Base-by-base conservation (phyloP, 2,888 invertebrate genomes). In the Apocheima hispidaria region DNA sequence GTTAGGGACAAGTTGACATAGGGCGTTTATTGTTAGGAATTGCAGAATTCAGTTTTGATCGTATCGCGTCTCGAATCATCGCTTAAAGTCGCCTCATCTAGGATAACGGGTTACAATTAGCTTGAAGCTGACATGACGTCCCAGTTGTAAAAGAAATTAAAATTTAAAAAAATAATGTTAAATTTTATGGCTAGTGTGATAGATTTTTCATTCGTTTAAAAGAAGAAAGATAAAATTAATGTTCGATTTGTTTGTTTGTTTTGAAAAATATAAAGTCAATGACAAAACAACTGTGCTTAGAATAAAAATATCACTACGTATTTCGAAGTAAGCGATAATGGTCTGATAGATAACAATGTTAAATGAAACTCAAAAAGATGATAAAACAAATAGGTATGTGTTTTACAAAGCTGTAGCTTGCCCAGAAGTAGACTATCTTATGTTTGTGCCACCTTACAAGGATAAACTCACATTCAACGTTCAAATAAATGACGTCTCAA, bases 401-500 rank as follows among this genome's bases (percentile, higher is more conserved):
- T 63, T 50, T 63, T 65, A 65, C 70, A 68, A 75, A 66, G 80
- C 90, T 90, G 90, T 91, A 84, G 81, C 71, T 84, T 91, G 92
- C 91, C 90, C 91, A 88, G 88, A 92, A 82, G 91, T 92, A 82
- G 78, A 82, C 74, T 83, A 89, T 92, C 92, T 91, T 90, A 90
- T 92, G 92, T 92, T 92, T 92, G 88, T 85, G 91, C 92, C 91
- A 87, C 85, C 85, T 68, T 72, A 52, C 41, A 21, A 28, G 46
- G 55, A 52, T 36, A 12, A 56, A 41, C 35, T 41, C 44, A 35
- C 23, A 49, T 38, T 35, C 35, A 38, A 28, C 30, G 55, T 60
- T 50, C n/a, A 26, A 46, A 20, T 21, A 38, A 40, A 16, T 36
- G 30, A 55, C 44, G 38, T 43, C n/a, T 59, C 49, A 54, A 57